phyloP scores from a whole-genome alignment of 1,140 invertebrate genomes.

The silkworm (Bombyx mori) region ASM3026992v2 NC_085118.1:9215501-9216000 shows the following conservation, averaged over 20 bases:
- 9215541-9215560: no score
- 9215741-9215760: neutral
- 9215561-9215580: no score
- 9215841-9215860: conserved; percentile 90
- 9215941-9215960: no score
- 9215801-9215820: conserved; percentile 82
- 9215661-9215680: conserved; percentile 64
- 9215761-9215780: conserved; percentile 74
- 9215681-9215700: conserved; percentile 62
- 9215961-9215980: no score
- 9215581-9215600: no score
- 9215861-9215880: conserved; percentile 81
- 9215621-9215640: conserved; percentile 76
- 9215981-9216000: no score
- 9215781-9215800: conserved; percentile 87
- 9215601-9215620: no score
- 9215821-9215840: conserved; percentile 86
- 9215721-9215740: neutral
- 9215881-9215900: conserved; percentile 68
- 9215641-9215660: conserved; percentile 74
- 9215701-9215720: conserved; percentile 1
- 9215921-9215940: no score
- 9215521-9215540: no score
- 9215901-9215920: conserved; percentile 63
- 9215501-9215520: no score